Conservation (phyloP, 2,113 vertebrate genomes). For the Shinisaurus crocodilurus region DNA sequence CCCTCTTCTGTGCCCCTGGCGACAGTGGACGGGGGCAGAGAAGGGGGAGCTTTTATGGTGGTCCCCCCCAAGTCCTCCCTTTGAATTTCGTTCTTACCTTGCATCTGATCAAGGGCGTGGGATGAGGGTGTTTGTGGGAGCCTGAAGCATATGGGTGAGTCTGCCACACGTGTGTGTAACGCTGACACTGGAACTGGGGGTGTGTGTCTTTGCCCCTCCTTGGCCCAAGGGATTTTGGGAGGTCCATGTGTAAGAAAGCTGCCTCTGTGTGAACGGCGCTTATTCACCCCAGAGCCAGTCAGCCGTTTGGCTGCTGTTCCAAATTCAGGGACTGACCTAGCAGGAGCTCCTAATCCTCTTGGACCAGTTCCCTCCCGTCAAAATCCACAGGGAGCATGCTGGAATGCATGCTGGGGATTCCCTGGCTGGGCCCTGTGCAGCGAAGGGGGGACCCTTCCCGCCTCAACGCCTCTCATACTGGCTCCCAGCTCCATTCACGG, state of each 20-base stretch:
- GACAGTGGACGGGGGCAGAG: no score
- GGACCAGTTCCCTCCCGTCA: neutral
- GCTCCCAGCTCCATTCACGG: no score
- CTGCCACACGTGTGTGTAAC: neutral
- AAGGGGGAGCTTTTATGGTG: neutral
- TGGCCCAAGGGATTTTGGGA: no score
- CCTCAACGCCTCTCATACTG: no score
- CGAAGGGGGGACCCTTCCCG: no score
- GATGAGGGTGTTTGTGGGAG: neutral
- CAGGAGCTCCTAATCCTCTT: neutral
- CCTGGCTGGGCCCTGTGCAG: no score
- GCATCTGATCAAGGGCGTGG: neutral
- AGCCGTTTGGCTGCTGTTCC: neutral
- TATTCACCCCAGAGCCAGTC: neutral
- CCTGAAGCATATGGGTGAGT: neutral
- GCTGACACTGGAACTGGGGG: neutral
- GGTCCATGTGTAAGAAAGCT: no score
- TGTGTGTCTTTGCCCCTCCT: neutral
- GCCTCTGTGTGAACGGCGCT: neutral
- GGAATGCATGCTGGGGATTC: no score
- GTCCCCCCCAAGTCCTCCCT: neutral
- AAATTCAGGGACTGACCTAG: neutral
- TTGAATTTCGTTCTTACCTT: no score
- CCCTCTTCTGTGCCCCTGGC: neutral
- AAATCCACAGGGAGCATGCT: no score